Percentiles rank a stretch among this genome's conserved stretches.
Conservation (phyloP, 1,140 invertebrate species). For the Brachionus rotundiformis region DNA sequence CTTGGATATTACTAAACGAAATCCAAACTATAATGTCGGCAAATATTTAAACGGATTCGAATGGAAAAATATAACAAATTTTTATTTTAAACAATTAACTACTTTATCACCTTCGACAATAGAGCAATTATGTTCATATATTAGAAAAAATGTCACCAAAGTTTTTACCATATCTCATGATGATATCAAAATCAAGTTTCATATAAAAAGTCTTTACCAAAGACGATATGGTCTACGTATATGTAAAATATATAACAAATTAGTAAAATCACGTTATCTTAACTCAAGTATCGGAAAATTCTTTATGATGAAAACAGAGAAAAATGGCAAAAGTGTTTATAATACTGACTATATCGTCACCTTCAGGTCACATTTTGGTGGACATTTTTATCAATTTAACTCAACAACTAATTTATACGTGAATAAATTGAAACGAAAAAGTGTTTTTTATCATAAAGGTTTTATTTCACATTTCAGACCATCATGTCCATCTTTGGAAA, state of each 20-base stretch:
- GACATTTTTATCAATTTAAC: not conserved
- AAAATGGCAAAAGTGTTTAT: not conserved
- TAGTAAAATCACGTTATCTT: not conserved
- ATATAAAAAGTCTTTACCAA: not conserved
- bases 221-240: not conserved
- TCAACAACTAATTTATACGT: too few relatives aligned
- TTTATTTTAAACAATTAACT: not conserved
- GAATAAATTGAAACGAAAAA: not conserved
- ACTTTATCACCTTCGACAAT: not conserved
- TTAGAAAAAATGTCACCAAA: not conserved
- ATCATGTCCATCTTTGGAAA: too few relatives aligned
- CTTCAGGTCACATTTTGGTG: not conserved
- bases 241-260: not conserved
- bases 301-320: not conserved
- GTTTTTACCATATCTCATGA: not conserved
- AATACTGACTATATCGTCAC: not conserved
- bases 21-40: not conserved
- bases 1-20: not conserved
- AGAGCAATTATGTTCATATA: not conserved
- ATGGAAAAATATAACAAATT: not conserved
- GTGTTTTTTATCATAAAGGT: too few relatives aligned
- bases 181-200: not conserved
- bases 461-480: too few relatives aligned
- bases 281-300: not conserved
- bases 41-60: not conserved